These are phyloP conservation scores for Chaetophractus vellerosus DNA, from an alignment of 2,797 vertebrate genomes.

Conservation along the genomic window DNA sequence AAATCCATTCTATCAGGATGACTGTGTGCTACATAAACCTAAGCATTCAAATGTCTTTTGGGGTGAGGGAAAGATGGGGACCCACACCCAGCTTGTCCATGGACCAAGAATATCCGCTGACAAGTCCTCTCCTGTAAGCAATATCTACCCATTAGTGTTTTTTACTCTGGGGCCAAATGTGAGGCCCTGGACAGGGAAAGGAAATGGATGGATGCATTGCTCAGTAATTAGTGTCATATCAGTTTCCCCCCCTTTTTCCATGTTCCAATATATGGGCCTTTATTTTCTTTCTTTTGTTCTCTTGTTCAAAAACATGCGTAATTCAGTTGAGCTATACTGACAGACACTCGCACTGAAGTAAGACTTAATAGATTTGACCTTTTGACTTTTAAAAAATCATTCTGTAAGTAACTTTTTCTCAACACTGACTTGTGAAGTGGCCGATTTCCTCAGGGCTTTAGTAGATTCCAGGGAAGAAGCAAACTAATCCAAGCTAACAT, in stretches of 20 bases:
- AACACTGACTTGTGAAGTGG: background rate
- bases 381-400: background rate
- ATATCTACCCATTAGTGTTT: background rate
- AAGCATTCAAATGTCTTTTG: background rate
- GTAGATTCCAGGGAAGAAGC: constrained; percentile 35
- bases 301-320: background rate
- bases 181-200: background rate
- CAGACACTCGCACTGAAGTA: background rate
- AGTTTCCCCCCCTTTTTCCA: background rate
- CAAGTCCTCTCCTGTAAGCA: background rate
- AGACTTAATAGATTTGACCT: background rate
- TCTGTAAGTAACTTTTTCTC: constrained; percentile 15
- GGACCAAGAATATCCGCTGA: background rate
- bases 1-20: background rate
- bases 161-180: background rate
- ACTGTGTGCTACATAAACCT: background rate
- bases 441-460: background rate
- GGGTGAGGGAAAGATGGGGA: background rate
- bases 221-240: background rate
- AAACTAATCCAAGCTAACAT: constrained; percentile 49
- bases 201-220: background rate
- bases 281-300: constrained; percentile 25
- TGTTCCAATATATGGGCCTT: background rate
- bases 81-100: background rate
- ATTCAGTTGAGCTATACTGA: background rate